phyloP scores from a whole-genome alignment of 2,797 vertebrate species.

The Gambelia wislizenii region DNA sequence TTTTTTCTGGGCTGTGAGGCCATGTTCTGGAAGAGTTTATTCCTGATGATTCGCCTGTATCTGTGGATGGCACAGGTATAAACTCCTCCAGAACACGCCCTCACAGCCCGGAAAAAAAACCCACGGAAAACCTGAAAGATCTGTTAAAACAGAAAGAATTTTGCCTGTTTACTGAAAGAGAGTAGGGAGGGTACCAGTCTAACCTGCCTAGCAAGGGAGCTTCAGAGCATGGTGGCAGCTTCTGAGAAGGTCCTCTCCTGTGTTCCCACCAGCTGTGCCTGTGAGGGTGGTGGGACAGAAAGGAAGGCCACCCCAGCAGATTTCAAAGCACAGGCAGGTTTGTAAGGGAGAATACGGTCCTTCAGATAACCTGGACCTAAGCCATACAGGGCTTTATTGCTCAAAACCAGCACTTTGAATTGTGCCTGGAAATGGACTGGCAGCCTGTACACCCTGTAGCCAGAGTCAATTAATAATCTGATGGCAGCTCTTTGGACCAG shows the following conservation, averaged over 20 bases:
- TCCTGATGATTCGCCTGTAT: too few relatives aligned
- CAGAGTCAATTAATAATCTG: neutral
- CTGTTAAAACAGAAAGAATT: neutral
- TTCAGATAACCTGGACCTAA: too few relatives aligned
- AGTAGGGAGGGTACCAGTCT: neutral
- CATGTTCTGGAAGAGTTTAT: too few relatives aligned
- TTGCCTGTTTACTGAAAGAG: neutral
- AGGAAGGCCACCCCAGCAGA: neutral
- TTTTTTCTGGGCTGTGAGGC: too few relatives aligned
- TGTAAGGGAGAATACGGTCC: neutral
- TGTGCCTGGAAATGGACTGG: neutral
- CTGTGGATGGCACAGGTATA: too few relatives aligned
- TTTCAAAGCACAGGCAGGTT: neutral
- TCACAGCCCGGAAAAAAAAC: too few relatives aligned
- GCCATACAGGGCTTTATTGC: neutral
- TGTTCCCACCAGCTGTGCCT: neutral
- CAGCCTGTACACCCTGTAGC: neutral
- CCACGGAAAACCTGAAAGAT: too few relatives aligned
- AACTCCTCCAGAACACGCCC: too few relatives aligned
- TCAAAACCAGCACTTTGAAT: neutral
- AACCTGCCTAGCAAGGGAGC: neutral
- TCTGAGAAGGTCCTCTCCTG: neutral
- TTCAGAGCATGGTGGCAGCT: neutral
- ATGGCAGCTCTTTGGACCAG: neutral
- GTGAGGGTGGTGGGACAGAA: neutral